Conservation (phyloP, 2,113 vertebrate species). For the Hystrix brachyura region DNA sequence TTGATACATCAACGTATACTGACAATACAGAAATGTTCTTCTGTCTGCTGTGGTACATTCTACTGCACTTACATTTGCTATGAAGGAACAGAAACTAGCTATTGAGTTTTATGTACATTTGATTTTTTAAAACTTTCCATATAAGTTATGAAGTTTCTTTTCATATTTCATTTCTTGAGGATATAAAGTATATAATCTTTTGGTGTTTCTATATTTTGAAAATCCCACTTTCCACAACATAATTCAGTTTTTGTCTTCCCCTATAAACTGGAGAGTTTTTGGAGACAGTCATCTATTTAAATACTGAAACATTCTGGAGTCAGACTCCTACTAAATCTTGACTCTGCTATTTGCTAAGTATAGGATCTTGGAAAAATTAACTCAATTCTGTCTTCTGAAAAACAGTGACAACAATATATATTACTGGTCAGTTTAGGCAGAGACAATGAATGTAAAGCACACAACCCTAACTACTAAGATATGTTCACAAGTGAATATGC, state of each 20-base stretch:
- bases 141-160: not conserved
- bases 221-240: not conserved
- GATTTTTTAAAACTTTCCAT: constrained; percentile 24
- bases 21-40: not conserved
- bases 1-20: not conserved
- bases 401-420: not conserved
- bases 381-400: not conserved
- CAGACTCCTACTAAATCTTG: constrained; percentile 8
- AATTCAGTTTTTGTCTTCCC: constrained; percentile 14
- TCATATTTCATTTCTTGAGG: not conserved
- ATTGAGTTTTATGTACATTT: not conserved
- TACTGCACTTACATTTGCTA: not conserved
- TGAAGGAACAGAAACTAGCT: not conserved
- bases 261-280: not conserved
- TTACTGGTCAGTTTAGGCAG: not conserved
- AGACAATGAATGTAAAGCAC: not conserved
- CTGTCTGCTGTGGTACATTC: not conserved
- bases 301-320: not conserved
- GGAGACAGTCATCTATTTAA: not conserved
- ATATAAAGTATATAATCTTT: not conserved
- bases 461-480: not conserved
- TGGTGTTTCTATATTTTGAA: not conserved
- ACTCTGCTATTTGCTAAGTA: not conserved
- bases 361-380: not conserved
- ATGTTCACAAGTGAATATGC: not conserved